phyloP scores from a whole-genome alignment of 2,888 invertebrate genomes.

The Meteorus cinctellus region DNA sequence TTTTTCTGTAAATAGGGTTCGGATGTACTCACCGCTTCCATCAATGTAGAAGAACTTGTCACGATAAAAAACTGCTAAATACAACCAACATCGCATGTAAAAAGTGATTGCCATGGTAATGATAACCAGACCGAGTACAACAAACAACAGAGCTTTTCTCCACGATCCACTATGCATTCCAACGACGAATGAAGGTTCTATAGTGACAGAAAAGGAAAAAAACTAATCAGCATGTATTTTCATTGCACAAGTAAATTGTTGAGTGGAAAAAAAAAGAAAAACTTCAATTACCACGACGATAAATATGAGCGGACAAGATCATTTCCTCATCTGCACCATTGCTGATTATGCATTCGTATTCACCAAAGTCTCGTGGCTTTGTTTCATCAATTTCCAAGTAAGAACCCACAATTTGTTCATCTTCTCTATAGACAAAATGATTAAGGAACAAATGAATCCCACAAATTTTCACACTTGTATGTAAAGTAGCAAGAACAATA shows the following conservation, averaged over 20 bases:
- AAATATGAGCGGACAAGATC: conserved; percentile 69
- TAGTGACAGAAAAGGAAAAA: neutral
- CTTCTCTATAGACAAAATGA: conserved; percentile 76
- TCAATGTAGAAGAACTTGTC: conserved; percentile 74
- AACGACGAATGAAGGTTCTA: conserved; percentile 65
- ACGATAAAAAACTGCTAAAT: conserved; percentile 73
- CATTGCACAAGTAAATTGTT: neutral
- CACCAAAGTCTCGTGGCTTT: conserved; percentile 80
- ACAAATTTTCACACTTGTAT: neutral
- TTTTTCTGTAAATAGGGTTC: neutral
- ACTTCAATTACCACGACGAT: conserved; percentile 64
- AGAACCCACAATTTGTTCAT: conserved; percentile 82
- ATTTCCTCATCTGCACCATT: conserved; percentile 74
- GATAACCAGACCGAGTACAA: conserved; percentile 74
- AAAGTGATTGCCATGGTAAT: conserved; percentile 75
- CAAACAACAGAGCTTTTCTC: conserved; percentile 76
- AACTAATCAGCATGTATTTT: conserved; percentile 3
- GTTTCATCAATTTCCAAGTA: conserved; percentile 80
- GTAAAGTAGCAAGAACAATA: neutral
- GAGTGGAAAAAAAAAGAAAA: conserved; percentile 21
- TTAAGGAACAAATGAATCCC: neutral
- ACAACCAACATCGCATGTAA: conserved; percentile 75
- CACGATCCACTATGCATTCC: conserved; percentile 73
- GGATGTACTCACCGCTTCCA: conserved; percentile 69
- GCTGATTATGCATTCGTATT: conserved; percentile 82